Conservation (phyloP, 2,888 invertebrate genomes). For the Eristalis pertinax region DNA sequence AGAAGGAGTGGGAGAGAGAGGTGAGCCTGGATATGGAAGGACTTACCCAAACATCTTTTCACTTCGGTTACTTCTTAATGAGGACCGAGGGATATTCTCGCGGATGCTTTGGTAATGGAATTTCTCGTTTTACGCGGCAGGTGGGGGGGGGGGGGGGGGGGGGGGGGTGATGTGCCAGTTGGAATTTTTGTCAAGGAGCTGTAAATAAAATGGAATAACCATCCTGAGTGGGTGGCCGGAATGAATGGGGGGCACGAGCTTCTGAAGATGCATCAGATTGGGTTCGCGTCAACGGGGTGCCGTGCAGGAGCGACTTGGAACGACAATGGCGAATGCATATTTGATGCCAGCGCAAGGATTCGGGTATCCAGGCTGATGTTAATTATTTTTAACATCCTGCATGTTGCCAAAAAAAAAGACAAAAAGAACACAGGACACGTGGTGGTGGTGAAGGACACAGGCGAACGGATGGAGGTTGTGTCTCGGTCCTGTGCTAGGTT, state of each 20-base stretch:
- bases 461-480: slow-evolving; percentile 28
- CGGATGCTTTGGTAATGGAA: slow-evolving; percentile 68
- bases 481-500: slow-evolving; percentile 29
- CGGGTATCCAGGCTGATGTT: slow-evolving; percentile 41
- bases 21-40: slow-evolving; percentile 23
- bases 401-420: slow-evolving; percentile 61
- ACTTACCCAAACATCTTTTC: slow-evolving; percentile 71
- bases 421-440: slow-evolving; percentile 26
- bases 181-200: slow-evolving; percentile 70
- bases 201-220: slow-evolving; percentile 65
- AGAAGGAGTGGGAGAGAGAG: slow-evolving; percentile 6
- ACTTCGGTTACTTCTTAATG: slow-evolving; percentile 72
- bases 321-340: slow-evolving; percentile 64
- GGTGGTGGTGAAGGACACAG: slow-evolving; percentile 34
- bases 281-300: too few relatives aligned
- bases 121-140: slow-evolving; percentile 34
- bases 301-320: slow-evolving; percentile 24
- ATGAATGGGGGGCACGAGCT: not conserved
- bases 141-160: not conserved
- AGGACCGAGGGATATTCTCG: slow-evolving; percentile 72
- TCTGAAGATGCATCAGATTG: slow-evolving; percentile 10
- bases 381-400: slow-evolving; percentile 68
- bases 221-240: slow-evolving; percentile 1
- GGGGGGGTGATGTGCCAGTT: slow-evolving; percentile 48
- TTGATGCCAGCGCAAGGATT: slow-evolving; percentile 42